Base-by-base conservation (phyloP, 2,888 invertebrate species). In the Crioceris asparagi region DNA sequence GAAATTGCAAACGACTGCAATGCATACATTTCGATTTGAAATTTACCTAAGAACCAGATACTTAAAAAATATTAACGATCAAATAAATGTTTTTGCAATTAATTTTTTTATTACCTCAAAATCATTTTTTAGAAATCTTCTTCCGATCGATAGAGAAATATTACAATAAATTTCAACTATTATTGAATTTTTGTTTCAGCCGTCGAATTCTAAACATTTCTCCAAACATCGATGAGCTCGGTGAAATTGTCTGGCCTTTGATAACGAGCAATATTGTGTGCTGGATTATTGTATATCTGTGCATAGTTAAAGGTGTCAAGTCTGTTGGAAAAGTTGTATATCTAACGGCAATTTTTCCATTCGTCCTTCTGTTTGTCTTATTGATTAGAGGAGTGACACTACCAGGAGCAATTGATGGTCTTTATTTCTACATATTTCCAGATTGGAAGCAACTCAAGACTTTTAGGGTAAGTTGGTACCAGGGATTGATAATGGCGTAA, bases 281-380 rank as follows among this genome's bases (percentile, higher is more conserved):
- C 26, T 92, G 91, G 91, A 55, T 82, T 8, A 61, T 86, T 33
- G 78, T 86, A 10, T 92, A 84, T 61, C 66, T 87, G 35, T 90
- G 90, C 62, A 83, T 90, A 45, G 79, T 80, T 65, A 83, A 83
- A 50, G 90, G 92, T 32, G 85, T 92, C 43, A 82, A 85, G 65
- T 83, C 84, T 62, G 82, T 86, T 17, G 86, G 86, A 56, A 87
- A 86, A 71, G 84, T 83, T 21, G 88, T 91, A 7, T 92, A 91
- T 61, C 83, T 91, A 57, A 90, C 90, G 0, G 90, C 88, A 1
- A 70, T 82, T 12, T 87, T 87, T 61, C 88, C 88, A 1, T 84
- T 84, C 57, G 52, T 82, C 32, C 76, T 88, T 45, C 68, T 90
- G 6, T 69, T 76, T 47, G 69, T 77, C 21, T 67, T 88, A 35